Evolutionary conservation across 2,113 vertebrate species (phyloP).

Genomic region (Myrmophylax atrothorax): DNA sequence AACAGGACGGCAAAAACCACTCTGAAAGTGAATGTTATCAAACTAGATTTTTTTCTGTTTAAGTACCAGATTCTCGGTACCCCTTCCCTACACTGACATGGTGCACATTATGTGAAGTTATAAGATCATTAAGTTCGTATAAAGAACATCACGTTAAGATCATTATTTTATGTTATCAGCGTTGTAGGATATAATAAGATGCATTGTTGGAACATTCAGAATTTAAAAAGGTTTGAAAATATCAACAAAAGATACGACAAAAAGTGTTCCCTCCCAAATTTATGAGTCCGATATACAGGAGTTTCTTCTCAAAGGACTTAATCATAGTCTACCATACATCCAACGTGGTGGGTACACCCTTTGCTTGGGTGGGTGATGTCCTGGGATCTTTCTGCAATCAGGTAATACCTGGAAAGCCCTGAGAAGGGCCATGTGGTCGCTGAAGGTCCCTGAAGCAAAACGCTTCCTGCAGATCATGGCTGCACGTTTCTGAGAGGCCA

Average conservation of each 20-base stretch:
- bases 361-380: neutral
- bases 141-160: neutral
- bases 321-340: neutral
- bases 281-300: neutral
- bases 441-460: slow-evolving; percentile 87
- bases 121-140: neutral
- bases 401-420: slow-evolving; percentile 91
- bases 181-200: neutral
- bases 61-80: neutral
- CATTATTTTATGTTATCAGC: neutral
- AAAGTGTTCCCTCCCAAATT: neutral
- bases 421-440: slow-evolving; percentile 96
- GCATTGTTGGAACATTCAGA: neutral
- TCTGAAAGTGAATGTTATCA: neutral
- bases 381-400: neutral
- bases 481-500: slow-evolving; percentile 86
- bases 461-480: slow-evolving; percentile 86
- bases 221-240: neutral
- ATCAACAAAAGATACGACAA: neutral
- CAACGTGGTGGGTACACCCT: neutral
- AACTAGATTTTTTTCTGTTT: neutral
- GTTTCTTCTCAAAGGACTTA: neutral
- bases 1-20: neutral
- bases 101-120: neutral
- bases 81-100: neutral